Base-by-base conservation (phyloP, 2,797 vertebrate genomes). In the Sebastes hubbsi region DNA sequence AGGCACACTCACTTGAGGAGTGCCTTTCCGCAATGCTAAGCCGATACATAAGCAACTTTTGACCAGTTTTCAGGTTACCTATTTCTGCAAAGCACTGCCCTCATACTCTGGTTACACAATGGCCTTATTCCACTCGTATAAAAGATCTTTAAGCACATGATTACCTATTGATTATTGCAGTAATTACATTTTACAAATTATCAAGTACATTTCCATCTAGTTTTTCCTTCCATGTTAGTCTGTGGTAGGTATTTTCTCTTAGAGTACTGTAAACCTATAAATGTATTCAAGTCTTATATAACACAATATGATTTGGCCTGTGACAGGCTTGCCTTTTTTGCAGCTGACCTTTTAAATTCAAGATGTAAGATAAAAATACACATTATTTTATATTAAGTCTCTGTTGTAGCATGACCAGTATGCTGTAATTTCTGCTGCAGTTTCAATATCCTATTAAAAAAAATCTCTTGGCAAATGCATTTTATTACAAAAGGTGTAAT, bases 1-100 rank as follows among this genome's bases (percentile, higher is more conserved):
- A 97, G 97, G 97, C 97, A 97, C 96, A 94, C 94, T 97, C 95
- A 91, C 87, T 90, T 89, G 75, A 86, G 77, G 84, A 91, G 84
- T 54, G 83, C 54, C 82, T 87, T 88, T 85, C 75, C 12, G 25
- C 82, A 85, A 89, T 85, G 81, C 87, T 83, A 89, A 87, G 71
- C 88, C 80, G 77, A 85, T 75, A 90, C 72, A 89, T 89, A 89
- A 81, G 89, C 77, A 93, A 94, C 88, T 89, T 93, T 91, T 80
- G 71, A 87, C 32, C 76, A 78, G 54, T 80, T 90, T 82, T 80
- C 12, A 66, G 65, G 36, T 69, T 81, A 63, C 74, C 76, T 80
- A 75, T 84, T 60, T 36, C 22, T 66, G 6, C n/a, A 64, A 52
- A 61, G n/a, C 80, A 66, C 27, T 60, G 65, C 72, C 6, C 5